Evolutionary conservation across 1,140 invertebrate species (phyloP).

Genomic region (Pygmarrhopalites habei): DNA sequence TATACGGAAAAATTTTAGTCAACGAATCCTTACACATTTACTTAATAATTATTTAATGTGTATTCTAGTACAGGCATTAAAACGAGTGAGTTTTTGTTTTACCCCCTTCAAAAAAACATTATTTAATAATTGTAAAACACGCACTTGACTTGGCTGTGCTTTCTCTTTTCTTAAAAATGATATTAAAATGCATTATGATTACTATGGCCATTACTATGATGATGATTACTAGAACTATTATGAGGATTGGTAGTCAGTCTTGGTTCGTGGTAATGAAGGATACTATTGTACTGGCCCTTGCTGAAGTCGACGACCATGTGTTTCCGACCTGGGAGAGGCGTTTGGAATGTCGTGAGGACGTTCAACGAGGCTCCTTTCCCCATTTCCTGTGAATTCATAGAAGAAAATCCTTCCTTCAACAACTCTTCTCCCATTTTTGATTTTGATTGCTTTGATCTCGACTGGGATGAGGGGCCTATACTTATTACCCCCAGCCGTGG

Average conservation of each 20-base stretch:
- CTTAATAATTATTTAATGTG: too few species aligned
- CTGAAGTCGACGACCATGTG: constrained; percentile 36
- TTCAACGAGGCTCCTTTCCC: constrained; percentile 33
- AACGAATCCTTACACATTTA: too few species aligned
- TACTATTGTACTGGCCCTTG: constrained; percentile 32
- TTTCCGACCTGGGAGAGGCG: constrained; percentile 33
- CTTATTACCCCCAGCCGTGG: neutral
- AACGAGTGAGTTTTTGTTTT: too few species aligned
- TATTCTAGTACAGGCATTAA: too few species aligned
- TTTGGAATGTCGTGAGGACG: constrained; percentile 39
- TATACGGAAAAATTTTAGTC: too few species aligned
- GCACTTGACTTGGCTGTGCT: too few species aligned
- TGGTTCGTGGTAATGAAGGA: constrained; percentile 36
- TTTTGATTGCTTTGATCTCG: constrained; percentile 4
- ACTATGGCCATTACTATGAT: constrained; percentile 27
- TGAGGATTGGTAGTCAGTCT: constrained; percentile 30
- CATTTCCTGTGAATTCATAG: constrained; percentile 28
- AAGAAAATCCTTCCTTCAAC: constrained; percentile 20
- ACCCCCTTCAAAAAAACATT: too few species aligned
- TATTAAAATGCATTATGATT: constrained; percentile 33
- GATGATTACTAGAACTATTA: constrained; percentile 16
- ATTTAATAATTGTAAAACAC: too few species aligned
- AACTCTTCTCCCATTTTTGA: constrained; percentile 8
- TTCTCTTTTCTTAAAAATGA: too few species aligned
- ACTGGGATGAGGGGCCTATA: neutral